phyloP scores from a whole-genome alignment of 2,888 invertebrate species.

The Cerceris rybyensis region DNA sequence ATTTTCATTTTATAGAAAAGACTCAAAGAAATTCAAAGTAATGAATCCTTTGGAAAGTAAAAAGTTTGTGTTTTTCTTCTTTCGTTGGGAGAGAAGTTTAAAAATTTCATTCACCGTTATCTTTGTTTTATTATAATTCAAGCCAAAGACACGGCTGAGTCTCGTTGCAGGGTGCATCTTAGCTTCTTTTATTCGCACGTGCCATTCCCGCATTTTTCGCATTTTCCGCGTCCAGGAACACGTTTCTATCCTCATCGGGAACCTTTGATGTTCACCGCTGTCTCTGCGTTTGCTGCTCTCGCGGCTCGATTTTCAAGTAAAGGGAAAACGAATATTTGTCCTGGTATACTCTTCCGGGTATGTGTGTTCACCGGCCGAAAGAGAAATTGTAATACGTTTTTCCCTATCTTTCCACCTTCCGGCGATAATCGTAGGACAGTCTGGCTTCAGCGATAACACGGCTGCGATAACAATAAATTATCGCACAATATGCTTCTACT shows the following conservation, averaged over 20 bases:
- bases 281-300: constrained; percentile 29
- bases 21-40: no score
- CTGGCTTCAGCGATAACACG: constrained; percentile 35
- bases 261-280: constrained; percentile 45
- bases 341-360: neutral
- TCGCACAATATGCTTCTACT: constrained; percentile 13
- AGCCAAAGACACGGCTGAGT: neutral
- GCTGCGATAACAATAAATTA: constrained; percentile 39
- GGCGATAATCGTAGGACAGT: constrained; percentile 32
- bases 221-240: constrained; percentile 12
- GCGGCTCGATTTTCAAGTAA: constrained; percentile 28
- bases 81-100: neutral
- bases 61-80: no score
- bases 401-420: constrained; percentile 29
- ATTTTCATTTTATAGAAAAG: no score
- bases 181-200: constrained; percentile 36
- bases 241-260: constrained; percentile 14
- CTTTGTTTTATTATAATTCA: neutral
- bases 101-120: neutral
- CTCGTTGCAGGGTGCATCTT: constrained; percentile 40
- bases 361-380: constrained; percentile 7
- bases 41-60: no score
- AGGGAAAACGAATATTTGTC: constrained; percentile 18
- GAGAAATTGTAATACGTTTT: constrained; percentile 44
- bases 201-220: constrained; percentile 8